Evolutionary conservation across 2,888 invertebrate genomes (phyloP).

Genomic region (Taphrorychus bicolor): DNA sequence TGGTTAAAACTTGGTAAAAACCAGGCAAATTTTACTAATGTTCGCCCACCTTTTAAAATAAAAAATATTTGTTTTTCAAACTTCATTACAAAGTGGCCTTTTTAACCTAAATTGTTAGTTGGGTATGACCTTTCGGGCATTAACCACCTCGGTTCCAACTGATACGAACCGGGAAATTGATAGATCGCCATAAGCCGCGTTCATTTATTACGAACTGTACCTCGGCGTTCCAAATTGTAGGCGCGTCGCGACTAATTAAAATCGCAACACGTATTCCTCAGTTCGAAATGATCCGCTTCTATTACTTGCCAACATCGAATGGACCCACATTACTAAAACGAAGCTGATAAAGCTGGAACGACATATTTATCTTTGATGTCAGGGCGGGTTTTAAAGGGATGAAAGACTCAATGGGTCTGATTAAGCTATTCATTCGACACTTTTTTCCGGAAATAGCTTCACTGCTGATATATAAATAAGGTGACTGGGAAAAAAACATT

Average conservation of each 20-base stretch:
- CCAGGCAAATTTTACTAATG: too few species aligned
- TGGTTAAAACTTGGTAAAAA: too few species aligned
- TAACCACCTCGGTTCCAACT: neutral
- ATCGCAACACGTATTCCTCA: neutral
- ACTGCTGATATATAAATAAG: too few species aligned
- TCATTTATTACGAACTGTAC: conserved; percentile 12
- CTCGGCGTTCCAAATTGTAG: neutral
- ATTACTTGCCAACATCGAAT: conserved; percentile 1
- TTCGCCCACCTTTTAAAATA: too few species aligned
- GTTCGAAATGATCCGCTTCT: neutral
- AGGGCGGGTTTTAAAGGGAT: too few species aligned
- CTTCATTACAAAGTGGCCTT: too few species aligned
- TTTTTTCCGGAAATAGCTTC: too few species aligned
- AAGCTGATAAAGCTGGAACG: conserved; percentile 4
- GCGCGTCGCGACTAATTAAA: conserved; percentile 12
- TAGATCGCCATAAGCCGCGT: conserved; percentile 2
- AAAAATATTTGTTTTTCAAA: too few species aligned
- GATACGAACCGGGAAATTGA: conserved; percentile 1
- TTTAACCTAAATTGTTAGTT: neutral
- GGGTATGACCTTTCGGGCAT: too few species aligned
- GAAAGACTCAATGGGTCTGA: too few species aligned
- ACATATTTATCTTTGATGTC: conserved; percentile 1
- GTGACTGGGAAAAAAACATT: too few species aligned
- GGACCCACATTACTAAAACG: conserved; percentile 5
- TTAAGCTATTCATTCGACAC: too few species aligned